Evolutionary conservation across 2,888 invertebrate genomes (phyloP).

Genomic region (Epirrhoe alternata): DNA sequence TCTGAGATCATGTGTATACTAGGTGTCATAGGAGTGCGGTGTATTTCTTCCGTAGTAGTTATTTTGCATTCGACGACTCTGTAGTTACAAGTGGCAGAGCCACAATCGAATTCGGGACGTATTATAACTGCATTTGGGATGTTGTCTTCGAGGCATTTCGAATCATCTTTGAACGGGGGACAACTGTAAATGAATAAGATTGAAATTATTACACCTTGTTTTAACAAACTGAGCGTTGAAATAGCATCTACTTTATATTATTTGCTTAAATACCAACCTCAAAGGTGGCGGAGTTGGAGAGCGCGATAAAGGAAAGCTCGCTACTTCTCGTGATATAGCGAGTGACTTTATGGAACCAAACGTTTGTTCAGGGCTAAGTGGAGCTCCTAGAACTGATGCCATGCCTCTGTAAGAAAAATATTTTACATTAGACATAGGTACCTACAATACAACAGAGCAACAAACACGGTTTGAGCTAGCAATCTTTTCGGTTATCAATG

Average conservation of each 20-base stretch:
- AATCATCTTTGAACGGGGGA: constrained; percentile 77
- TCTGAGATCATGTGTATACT: constrained; percentile 58
- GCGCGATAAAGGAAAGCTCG: constrained; percentile 90
- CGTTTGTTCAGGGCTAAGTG: constrained; percentile 89
- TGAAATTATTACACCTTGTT: not conserved
- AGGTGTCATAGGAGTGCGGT: constrained; percentile 54
- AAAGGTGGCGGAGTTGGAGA: constrained; percentile 89
- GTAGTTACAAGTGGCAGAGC: constrained; percentile 75
- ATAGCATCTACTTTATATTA: too few relatives aligned
- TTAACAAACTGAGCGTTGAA: too few relatives aligned
- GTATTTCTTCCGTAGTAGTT: constrained; percentile 76
- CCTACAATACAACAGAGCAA: too few relatives aligned
- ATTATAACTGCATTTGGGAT: constrained; percentile 73
- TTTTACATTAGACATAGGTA: not conserved
- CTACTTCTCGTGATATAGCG: constrained; percentile 89
- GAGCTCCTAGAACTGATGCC: constrained; percentile 87
- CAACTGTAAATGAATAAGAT: constrained; percentile 60
- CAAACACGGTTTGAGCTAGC: too few relatives aligned
- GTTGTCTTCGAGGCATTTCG: constrained; percentile 65
- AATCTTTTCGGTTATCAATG: too few relatives aligned
- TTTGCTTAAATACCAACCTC: constrained; percentile 57
- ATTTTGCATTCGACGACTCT: constrained; percentile 80
- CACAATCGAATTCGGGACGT: constrained; percentile 76
- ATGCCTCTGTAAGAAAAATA: constrained; percentile 84
- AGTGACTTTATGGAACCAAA: constrained; percentile 91